Conservation (phyloP, 2,797 vertebrate genomes). For the Pelochelys cantorii region DNA sequence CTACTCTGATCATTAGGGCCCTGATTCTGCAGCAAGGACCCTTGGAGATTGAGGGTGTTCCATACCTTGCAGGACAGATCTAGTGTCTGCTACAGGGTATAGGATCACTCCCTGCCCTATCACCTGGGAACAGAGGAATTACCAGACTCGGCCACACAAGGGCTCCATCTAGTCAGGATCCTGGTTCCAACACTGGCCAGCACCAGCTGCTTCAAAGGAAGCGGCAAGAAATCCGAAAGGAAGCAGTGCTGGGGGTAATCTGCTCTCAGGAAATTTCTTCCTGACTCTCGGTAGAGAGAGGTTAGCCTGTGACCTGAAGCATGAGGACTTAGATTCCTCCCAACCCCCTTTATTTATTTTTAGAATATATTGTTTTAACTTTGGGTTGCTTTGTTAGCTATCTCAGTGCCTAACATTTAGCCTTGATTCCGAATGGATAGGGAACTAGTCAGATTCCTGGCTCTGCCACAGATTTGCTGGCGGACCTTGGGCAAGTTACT, state of each 20-base stretch:
- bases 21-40: not conserved
- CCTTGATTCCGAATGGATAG: not conserved
- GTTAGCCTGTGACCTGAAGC: rapidly evolving
- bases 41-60: not conserved
- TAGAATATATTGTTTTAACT: not conserved
- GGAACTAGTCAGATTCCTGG: not conserved
- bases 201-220: not conserved
- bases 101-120: not conserved
- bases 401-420: not conserved
- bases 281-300: rapidly evolving
- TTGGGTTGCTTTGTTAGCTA: not conserved
- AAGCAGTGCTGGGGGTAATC: not conserved
- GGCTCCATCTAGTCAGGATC: not conserved
- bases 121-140: not conserved
- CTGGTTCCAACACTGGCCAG: not conserved
- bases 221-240: not conserved
- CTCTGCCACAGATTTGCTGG: not conserved
- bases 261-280: not conserved
- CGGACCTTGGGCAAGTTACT: not conserved
- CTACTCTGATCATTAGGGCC: not conserved
- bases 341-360: not conserved
- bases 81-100: not conserved
- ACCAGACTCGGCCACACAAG: not conserved
- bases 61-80: not conserved
- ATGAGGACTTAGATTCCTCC: not conserved